Evolutionary conservation across 2,113 vertebrate species (phyloP).

Genomic region (Protobothrops mucrosquamatus): DNA sequence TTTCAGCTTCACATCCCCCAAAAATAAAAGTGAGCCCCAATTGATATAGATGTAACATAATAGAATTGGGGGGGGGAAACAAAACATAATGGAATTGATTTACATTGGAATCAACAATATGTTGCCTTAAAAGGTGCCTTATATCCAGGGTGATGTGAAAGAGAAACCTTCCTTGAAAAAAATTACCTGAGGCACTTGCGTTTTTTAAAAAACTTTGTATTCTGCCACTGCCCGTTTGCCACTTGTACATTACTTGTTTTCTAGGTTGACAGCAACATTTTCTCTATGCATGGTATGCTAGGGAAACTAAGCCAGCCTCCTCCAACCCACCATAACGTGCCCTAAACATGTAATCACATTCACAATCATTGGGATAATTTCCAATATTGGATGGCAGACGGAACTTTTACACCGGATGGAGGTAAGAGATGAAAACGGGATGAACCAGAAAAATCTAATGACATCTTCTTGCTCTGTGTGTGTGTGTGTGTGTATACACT

Average conservation of each 20-base stretch:
- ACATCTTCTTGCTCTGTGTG: too few species aligned
- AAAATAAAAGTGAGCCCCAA: background rate
- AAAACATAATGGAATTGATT: fast-evolving
- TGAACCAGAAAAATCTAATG: background rate
- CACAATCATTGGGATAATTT: background rate
- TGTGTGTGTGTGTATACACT: too few species aligned
- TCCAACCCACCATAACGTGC: background rate
- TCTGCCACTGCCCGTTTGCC: background rate
- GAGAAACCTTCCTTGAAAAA: background rate
- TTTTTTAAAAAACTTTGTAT: background rate
- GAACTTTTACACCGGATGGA: background rate
- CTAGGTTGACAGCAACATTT: background rate
- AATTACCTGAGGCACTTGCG: background rate
- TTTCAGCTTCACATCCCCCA: background rate
- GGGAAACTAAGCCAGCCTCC: background rate
- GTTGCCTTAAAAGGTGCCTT: background rate
- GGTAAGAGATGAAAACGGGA: background rate
- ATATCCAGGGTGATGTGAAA: background rate
- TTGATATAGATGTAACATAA: background rate
- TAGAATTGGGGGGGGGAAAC: too few species aligned
- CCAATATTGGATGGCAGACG: background rate
- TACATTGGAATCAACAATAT: background rate
- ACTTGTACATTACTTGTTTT: background rate
- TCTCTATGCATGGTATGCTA: background rate
- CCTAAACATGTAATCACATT: background rate